phyloP scores from a whole-genome alignment of 1,140 invertebrate genomes.

The Lepidostoma basale region DNA sequence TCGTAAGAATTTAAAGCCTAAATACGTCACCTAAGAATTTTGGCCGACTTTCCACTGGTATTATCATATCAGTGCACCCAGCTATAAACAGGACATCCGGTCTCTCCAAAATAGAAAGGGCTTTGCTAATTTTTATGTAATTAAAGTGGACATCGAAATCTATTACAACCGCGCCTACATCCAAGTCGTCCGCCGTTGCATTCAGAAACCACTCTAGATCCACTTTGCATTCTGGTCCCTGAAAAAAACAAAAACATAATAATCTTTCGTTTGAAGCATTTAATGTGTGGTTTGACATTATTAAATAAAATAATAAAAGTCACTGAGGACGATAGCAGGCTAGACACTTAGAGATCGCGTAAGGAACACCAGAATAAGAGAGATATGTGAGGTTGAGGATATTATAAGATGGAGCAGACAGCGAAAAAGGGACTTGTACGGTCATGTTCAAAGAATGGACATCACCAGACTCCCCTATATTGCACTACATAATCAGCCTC shows the following conservation, averaged over 20 bases:
- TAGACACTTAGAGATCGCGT: too few species aligned
- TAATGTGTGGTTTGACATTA: too few species aligned
- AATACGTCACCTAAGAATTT: slow-evolving; percentile 13
- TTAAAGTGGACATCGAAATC: slow-evolving; percentile 53
- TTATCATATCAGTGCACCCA: slow-evolving; percentile 49
- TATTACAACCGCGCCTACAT: slow-evolving; percentile 51
- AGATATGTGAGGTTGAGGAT: too few species aligned
- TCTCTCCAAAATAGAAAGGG: slow-evolving; percentile 45
- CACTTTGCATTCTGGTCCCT: slow-evolving; percentile 44
- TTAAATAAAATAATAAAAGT: too few species aligned
- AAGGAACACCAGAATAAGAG: too few species aligned
- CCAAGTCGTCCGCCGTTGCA: slow-evolving; percentile 45
- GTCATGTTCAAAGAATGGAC: too few species aligned
- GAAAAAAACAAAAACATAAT: background rate
- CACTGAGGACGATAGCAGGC: too few species aligned
- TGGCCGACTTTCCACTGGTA: slow-evolving; percentile 44
- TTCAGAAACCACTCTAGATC: slow-evolving; percentile 38
- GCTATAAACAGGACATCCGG: slow-evolving; percentile 49
- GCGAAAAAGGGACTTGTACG: too few species aligned
- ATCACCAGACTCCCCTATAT: too few species aligned
- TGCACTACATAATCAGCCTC: too few species aligned
- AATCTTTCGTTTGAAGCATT: background rate
- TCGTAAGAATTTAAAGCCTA: too few species aligned
- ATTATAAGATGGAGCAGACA: too few species aligned
- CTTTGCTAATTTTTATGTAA: slow-evolving; percentile 49